A percentile compares a stretch with the other conserved stretches of the same genome.
phyloP scores from a whole-genome alignment of 2,888 invertebrate species.

The Hypomecis punctinalis region DNA sequence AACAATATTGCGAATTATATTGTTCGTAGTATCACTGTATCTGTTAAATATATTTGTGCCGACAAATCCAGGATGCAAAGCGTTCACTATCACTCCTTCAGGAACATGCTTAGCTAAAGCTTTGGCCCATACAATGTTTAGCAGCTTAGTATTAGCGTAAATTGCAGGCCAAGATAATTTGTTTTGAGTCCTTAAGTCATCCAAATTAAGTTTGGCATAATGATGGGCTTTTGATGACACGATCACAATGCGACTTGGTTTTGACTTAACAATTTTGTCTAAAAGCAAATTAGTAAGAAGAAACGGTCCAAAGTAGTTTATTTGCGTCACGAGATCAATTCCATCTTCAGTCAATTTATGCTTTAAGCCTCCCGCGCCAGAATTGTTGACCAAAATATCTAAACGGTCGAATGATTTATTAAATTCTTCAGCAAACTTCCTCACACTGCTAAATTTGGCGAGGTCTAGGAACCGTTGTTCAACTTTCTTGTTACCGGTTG shows the following conservation, averaged over 20 bases:
- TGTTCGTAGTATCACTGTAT: slow-evolving; percentile 70
- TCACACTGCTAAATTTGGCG: slow-evolving; percentile 77
- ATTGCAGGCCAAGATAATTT: slow-evolving; percentile 66
- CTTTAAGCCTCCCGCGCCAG: slow-evolving; percentile 76
- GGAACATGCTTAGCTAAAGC: slow-evolving; percentile 70
- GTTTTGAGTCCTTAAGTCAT: slow-evolving; percentile 51
- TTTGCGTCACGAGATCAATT: slow-evolving; percentile 86
- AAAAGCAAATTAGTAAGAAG: slow-evolving; percentile 87
- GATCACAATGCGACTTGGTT: slow-evolving; percentile 74
- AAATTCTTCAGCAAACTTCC: slow-evolving; percentile 86
- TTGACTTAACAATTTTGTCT: slow-evolving; percentile 70
- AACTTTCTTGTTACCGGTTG: slow-evolving; percentile 89
- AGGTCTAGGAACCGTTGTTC: slow-evolving; percentile 83
- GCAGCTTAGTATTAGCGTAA: slow-evolving; percentile 74
- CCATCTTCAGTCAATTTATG: slow-evolving; percentile 84
- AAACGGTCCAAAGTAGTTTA: slow-evolving; percentile 90
- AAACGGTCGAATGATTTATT: slow-evolving; percentile 77
- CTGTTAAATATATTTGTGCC: slow-evolving; percentile 91
- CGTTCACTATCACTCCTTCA: slow-evolving; percentile 89
- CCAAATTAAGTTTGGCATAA: slow-evolving; percentile 76
- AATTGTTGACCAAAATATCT: slow-evolving; percentile 87
- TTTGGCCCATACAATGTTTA: slow-evolving; percentile 70
- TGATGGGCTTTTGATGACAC: slow-evolving; percentile 70
- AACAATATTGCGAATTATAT: slow-evolving; percentile 81
- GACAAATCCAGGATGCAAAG: slow-evolving; percentile 93